Conservation (phyloP, 2,888 invertebrate genomes). For the Heliconius sara region DNA sequence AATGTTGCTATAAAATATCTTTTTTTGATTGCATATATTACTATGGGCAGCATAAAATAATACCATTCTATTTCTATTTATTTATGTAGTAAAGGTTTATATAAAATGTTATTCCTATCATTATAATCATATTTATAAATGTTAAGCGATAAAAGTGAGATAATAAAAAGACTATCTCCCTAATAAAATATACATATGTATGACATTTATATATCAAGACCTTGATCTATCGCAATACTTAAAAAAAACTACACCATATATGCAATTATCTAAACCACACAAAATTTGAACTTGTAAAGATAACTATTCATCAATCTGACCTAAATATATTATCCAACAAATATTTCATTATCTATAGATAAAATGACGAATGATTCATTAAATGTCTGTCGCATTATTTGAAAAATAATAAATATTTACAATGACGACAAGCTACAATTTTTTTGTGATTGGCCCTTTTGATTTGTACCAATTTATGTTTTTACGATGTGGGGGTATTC, state of each 20-base stretch:
- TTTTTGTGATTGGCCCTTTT: too few species aligned
- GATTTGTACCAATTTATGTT: too few species aligned
- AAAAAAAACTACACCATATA: not conserved
- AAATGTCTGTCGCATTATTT: not conserved
- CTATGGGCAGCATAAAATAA: too few species aligned
- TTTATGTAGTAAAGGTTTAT: too few species aligned
- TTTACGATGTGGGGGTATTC: too few species aligned
- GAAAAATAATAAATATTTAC: not conserved
- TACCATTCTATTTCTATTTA: too few species aligned
- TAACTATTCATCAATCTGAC: constrained; percentile 47
- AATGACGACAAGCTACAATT: too few species aligned
- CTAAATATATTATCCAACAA: constrained; percentile 56
- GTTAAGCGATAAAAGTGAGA: not conserved
- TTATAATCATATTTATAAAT: too few species aligned
- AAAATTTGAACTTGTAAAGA: constrained; percentile 14
- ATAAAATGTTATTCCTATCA: too few species aligned
- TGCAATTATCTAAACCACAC: constrained; percentile 3
- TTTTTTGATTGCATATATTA: too few species aligned
- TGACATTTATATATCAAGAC: not conserved
- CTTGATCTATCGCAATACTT: not conserved
- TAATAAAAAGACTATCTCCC: not conserved
- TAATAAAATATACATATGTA: not conserved
- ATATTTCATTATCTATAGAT: constrained; percentile 27
- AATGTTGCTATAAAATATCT: too few species aligned
- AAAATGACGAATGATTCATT: constrained; percentile 30